Base-by-base conservation (phyloP, 2,113 vertebrate genomes). In the Tauraco erythrolophus region DNA sequence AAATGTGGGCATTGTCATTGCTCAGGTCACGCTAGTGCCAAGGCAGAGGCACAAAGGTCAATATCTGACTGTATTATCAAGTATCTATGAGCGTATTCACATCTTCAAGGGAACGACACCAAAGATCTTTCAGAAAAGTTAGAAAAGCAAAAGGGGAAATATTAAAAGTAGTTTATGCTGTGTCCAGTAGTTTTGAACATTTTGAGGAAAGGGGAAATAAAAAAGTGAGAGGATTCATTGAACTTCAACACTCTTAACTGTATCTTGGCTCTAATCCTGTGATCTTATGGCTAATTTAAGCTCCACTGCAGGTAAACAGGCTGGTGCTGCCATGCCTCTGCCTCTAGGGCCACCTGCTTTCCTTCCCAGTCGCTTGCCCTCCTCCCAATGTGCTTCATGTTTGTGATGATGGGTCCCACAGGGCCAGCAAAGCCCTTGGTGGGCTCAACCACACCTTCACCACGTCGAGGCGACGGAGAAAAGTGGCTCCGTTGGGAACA, bases 381-480 rank as follows among this genome's bases (percentile, higher is more conserved):
- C 46, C 72, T 92, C 35, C 35, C 23, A 23, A 77, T 7, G 1
- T 2, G 0, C 39, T 43, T 41, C 0, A 2, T 18, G 15, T 23
- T 65, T 64, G 31, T n/a, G 53, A 22, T n/a, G 15, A 6, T 71
- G 53, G 39, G 7, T 4, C 24, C 21, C 6, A 2, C 3, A 3
- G 22, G 4, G 33, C 48, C 76, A 80, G 4, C 0, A 0, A 43
- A 69, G 37, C 15, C 45, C n/a, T 80, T 2, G 0, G 41, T 25
- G 54, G 27, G 33, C 56, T 78, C 60, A 51, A 9, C 7, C 18
- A 22, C 41, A 61, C 12, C 37, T 43, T 7, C 2, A 16, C 22
- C 51, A 39, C 0, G 0, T 30, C 3, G 3, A 75, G 35, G 35
- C 0, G 1, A 51, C 35, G 27, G 28, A 82, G 7, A 56, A 76